These are phyloP conservation scores for Fissipunctia ypsillon DNA, from an alignment of 2,888 invertebrate species.

Conservation along the genomic window DNA sequence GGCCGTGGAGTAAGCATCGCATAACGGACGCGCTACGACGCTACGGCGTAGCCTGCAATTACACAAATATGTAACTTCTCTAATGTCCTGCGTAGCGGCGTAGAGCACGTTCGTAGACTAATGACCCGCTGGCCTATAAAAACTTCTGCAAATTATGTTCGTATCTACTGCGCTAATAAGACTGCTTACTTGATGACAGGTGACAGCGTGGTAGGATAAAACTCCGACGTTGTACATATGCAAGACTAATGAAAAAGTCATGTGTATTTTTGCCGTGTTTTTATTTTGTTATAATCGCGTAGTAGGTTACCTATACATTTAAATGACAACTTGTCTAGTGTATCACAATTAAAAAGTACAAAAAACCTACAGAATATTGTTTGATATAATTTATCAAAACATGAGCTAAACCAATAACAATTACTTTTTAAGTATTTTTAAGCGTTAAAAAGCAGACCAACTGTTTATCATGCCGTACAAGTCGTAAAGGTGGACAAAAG, in stretches of 20 bases:
- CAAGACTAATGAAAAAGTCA: neutral
- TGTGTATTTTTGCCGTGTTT: neutral
- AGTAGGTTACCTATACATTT: neutral
- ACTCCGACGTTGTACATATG: neutral
- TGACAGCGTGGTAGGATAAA: constrained; percentile 4
- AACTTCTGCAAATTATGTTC: constrained; percentile 9
- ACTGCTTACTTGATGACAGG: constrained; percentile 6
- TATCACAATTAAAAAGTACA: neutral
- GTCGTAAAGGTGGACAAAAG: constrained; percentile 42
- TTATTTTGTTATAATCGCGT: neutral
- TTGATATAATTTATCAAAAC: neutral
- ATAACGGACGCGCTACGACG: constrained; percentile 51
- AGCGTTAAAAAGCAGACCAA: constrained; percentile 26
- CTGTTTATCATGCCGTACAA: constrained; percentile 41
- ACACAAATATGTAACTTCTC: constrained; percentile 46
- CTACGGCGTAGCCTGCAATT: constrained; percentile 62
- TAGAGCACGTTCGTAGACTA: constrained; percentile 23
- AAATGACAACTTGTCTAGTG: neutral
- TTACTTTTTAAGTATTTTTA: neutral
- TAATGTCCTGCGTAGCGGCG: constrained; percentile 43
- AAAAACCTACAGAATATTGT: too few relatives aligned
- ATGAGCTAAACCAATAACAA: constrained; percentile 14
- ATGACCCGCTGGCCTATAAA: constrained; percentile 8
- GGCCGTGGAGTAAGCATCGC: constrained; percentile 75
- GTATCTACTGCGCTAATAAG: neutral